These are phyloP conservation scores for Beroe forskalii DNA, from an alignment of 37 sponge, comb jelly and placozoan species.

Conservation along the genomic window DNA sequence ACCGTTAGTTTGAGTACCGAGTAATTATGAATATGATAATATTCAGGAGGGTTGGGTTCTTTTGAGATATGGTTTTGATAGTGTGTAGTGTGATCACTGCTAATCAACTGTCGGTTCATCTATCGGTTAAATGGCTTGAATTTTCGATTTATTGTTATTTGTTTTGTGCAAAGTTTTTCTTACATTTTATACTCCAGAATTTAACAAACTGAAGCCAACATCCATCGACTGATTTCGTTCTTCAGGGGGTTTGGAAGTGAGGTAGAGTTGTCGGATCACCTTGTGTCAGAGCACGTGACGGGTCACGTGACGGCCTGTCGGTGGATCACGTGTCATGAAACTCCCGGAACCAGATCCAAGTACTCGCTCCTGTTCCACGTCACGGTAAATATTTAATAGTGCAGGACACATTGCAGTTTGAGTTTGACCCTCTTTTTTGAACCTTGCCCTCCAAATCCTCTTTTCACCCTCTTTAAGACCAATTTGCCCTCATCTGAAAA, in stretches of 20 bases:
- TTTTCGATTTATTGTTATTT: not conserved
- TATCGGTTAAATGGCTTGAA: not conserved
- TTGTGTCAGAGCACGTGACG: not conserved
- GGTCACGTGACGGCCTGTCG: not conserved
- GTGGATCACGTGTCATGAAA: not conserved
- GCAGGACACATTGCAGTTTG: too few relatives aligned
- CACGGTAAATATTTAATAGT: slow-evolving; percentile 11
- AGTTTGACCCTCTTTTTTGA: too few relatives aligned
- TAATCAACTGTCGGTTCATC: not conserved
- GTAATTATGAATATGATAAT: too few relatives aligned
- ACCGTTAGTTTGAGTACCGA: too few relatives aligned
- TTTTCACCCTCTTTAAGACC: not conserved
- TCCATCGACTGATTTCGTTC: not conserved
- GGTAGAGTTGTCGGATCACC: not conserved
- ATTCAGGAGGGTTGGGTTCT: too few relatives aligned
- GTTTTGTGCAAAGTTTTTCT: not conserved
- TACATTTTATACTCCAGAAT: too few relatives aligned
- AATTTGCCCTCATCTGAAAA: not conserved
- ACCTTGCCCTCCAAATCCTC: too few relatives aligned
- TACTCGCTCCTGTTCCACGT: slow-evolving; percentile 14
- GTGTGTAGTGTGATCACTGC: too few relatives aligned
- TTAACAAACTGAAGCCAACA: too few relatives aligned
- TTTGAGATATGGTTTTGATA: too few relatives aligned
- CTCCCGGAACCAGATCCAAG: not conserved
- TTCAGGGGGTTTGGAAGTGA: not conserved